These are phyloP conservation scores for Acipenser ruthenus DNA, from an alignment of 2,797 vertebrate species.

Conservation along the genomic window DNA sequence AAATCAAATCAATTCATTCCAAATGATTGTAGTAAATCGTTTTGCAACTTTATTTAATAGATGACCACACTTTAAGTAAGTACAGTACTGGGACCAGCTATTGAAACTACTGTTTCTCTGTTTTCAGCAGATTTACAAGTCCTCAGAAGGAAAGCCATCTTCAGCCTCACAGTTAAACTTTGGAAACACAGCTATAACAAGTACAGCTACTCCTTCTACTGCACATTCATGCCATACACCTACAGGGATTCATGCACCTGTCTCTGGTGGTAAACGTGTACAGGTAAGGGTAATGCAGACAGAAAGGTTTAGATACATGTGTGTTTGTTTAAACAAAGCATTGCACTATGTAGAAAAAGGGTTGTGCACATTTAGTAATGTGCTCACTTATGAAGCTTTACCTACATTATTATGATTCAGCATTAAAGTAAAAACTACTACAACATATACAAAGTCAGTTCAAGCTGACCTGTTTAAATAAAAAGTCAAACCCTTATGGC, in stretches of 20 bases:
- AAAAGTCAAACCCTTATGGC: neutral
- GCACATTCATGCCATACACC: neutral
- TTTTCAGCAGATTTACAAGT: constrained; percentile 12
- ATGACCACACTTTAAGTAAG: neutral
- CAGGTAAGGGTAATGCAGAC: constrained; percentile 26
- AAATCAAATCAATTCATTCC: no score
- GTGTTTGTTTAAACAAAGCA: neutral
- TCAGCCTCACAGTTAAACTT: neutral
- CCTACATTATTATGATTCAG: neutral
- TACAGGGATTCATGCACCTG: no score
- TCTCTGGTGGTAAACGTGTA: constrained; percentile 15
- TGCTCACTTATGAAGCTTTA: neutral
- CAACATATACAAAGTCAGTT: neutral
- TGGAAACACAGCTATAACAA: constrained; percentile 18
- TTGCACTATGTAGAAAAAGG: no score
- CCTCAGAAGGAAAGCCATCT: constrained; percentile 1
- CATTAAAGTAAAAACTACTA: neutral
- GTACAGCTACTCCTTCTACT: neutral
- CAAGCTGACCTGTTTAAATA: neutral
- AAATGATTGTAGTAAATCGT: no score
- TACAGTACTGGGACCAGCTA: neutral
- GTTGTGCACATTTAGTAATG: neutral
- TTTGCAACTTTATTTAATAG: neutral
- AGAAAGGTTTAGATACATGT: no score
- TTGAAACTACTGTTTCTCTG: neutral